Base-by-base conservation (phyloP, 2,888 invertebrate species). In the Plebejus argus region DNA sequence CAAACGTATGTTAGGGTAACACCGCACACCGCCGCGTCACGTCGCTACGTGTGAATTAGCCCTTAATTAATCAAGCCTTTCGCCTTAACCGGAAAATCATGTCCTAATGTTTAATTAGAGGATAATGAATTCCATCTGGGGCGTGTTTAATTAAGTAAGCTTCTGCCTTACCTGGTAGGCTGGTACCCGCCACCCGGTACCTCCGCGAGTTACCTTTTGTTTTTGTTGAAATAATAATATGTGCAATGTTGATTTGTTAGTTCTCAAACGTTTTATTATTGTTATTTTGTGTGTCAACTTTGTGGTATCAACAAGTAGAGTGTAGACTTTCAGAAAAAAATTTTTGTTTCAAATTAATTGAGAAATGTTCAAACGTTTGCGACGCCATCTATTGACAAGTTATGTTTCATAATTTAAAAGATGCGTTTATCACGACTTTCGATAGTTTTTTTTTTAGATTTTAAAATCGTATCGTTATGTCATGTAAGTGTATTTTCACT, bases 81-180 rank as follows among this genome's bases (percentile, higher is more conserved):
- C 81, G 79, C 83, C 88, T 88, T 88, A 88, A 87, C 87, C 85
- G 88, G 88, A 86, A 87, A 90, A 88, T 89, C 90, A 88, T 90
- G 91, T 87, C 86, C 85, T 85, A 86, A 87, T 88, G 88, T 88
- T 90, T 92, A 92, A 91, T 92, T 91, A 90, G 84, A 83, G 84
- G 81, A 83, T 91, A 91, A 91, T 91, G 89, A 91, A 91, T 88
- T 85, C 91, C 90, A 88, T 91, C 88, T 87, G 86, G 83, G 90
- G 89, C 84, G 84, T 79, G 78, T 84, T 88, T 88, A 89, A 91
- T 91, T 90, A 90, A 90, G 80, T 81, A 66, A 66, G 81, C 82
- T 83, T 45, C 28, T 74, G 75, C 66, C 61, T 39, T 53, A 53
- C 53, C 58, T 4, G 56, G 56, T 56, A n/a, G n/a, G n/a, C n/a